Percentiles rank a stretch among this genome's conserved stretches.
phyloP scores from a whole-genome alignment of 37 sponge, comb jelly and placozoan genomes.

The Geodia barretti region DNA sequence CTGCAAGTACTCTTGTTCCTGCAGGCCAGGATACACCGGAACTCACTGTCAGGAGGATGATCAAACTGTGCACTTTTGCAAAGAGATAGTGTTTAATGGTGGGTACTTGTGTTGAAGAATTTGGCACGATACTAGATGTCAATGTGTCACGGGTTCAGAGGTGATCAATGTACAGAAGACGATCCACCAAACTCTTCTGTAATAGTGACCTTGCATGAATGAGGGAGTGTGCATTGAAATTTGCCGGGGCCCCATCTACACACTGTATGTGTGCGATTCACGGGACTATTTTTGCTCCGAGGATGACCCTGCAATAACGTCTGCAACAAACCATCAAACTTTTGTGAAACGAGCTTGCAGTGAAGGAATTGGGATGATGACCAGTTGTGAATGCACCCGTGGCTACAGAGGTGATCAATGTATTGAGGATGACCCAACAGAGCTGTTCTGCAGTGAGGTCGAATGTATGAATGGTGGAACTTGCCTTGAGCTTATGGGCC shows the following conservation, averaged over 20 bases:
- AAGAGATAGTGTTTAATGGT: constrained; percentile 29
- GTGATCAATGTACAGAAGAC: constrained; percentile 29
- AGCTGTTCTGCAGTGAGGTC: not conserved
- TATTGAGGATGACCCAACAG: constrained; percentile 3
- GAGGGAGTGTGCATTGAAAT: no score
- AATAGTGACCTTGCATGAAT: constrained; percentile 47
- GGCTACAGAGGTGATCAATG: constrained; percentile 40
- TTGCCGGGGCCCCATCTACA: no score
- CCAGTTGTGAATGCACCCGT: constrained; percentile 24
- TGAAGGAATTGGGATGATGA: constrained; percentile 14
- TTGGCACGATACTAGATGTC: constrained; percentile 11
- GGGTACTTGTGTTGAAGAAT: constrained; percentile 45
- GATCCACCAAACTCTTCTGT: no score
- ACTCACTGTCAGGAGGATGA: not conserved
- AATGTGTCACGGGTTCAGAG: constrained; percentile 45
- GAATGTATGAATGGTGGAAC: constrained; percentile 46
- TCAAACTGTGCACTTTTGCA: constrained; percentile 7
- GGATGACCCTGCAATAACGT: no score
- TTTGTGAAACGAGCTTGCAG: no score
- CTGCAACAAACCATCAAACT: no score
- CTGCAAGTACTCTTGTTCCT: not conserved
- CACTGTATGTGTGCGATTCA: no score
- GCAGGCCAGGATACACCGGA: not conserved
- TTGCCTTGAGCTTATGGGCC: constrained; percentile 8
- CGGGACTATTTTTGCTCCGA: no score